Evolutionary conservation across 1,140 invertebrate species (phyloP).

Genomic region (Rhynchophorus ferrugineus): DNA sequence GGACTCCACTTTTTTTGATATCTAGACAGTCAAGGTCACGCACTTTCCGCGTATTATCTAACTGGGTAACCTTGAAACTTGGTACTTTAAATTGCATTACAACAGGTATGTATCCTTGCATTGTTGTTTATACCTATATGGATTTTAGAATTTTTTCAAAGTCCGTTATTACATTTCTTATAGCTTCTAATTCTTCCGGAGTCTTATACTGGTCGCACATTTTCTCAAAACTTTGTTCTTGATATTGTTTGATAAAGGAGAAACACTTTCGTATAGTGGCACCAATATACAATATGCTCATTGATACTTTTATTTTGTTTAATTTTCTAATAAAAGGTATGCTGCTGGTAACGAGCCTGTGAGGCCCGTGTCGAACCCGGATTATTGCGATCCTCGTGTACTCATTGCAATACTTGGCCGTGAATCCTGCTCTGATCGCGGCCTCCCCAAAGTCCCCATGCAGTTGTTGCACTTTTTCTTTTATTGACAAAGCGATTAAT

Average conservation of each 20-base stretch:
- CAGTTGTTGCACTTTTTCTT: slow-evolving; percentile 56
- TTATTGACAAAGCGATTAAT: slow-evolving; percentile 50
- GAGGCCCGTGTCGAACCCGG: slow-evolving; percentile 61
- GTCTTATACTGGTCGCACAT: slow-evolving; percentile 48
- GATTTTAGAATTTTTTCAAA: slow-evolving; percentile 25
- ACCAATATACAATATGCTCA: slow-evolving; percentile 62
- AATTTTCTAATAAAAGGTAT: slow-evolving; percentile 59
- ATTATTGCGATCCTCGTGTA: slow-evolving; percentile 65
- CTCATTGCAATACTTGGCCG: slow-evolving; percentile 70
- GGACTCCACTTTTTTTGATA: too few species aligned
- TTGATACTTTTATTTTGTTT: slow-evolving; percentile 49
- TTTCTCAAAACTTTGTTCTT: slow-evolving; percentile 49
- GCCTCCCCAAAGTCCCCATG: slow-evolving; percentile 67
- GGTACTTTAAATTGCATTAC: too few species aligned
- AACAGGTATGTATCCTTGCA: too few species aligned
- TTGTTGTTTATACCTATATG: too few species aligned
- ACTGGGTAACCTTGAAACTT: too few species aligned
- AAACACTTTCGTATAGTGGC: slow-evolving; percentile 74
- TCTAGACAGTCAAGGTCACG: too few species aligned
- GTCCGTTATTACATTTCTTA: slow-evolving; percentile 41
- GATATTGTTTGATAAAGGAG: slow-evolving; percentile 60
- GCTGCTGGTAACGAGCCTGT: slow-evolving; percentile 57
- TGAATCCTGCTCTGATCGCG: slow-evolving; percentile 57
- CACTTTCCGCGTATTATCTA: too few species aligned
- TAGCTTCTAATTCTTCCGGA: slow-evolving; percentile 39